A percentile compares a stretch with the other conserved stretches of the same genome.
Conservation (phyloP, 2,888 invertebrate genomes). For the Megalurothrips usitatus region DNA sequence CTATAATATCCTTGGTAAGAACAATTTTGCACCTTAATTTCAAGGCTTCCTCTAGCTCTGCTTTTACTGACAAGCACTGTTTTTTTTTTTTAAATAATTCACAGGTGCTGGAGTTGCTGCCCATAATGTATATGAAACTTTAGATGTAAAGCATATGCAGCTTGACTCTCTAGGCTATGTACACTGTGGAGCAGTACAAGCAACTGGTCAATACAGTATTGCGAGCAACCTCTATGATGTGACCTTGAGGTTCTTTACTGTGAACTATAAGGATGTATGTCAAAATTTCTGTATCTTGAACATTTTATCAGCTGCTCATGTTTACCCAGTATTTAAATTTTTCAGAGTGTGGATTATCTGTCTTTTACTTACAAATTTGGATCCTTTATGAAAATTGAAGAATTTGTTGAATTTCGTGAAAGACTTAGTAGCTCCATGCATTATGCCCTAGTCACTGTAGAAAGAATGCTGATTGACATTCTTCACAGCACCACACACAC, state of each 20-base stretch:
- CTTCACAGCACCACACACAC: conserved; percentile 49
- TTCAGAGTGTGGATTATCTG: conserved; percentile 82
- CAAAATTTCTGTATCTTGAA: conserved; percentile 17
- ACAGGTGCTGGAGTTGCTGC: conserved; percentile 70
- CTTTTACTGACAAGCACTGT: conserved; percentile 29
- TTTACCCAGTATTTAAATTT: conserved; percentile 34
- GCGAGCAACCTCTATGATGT: conserved; percentile 67
- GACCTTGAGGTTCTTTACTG: conserved; percentile 79
- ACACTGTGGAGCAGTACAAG: conserved; percentile 68
- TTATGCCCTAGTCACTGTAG: conserved; percentile 61
- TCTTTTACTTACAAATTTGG: conserved; percentile 92
- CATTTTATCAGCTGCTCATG: not conserved
- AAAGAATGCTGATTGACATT: conserved; percentile 65
- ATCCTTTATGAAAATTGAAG: conserved; percentile 86
- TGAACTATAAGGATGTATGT: conserved; percentile 83
- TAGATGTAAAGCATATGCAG: conserved; percentile 92
- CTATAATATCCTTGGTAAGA: conserved; percentile 68
- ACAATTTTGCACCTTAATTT: not conserved
- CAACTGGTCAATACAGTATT: conserved; percentile 65
- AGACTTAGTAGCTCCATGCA: conserved; percentile 78
- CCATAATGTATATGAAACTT: conserved; percentile 64
- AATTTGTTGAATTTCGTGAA: conserved; percentile 79
- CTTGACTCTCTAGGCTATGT: conserved; percentile 85
- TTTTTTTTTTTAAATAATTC: not conserved
- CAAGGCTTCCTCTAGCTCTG: conserved; percentile 4